Percentiles rank a stretch among this genome's conserved stretches.
phyloP scores from a whole-genome alignment of 2,888 invertebrate genomes.

The Lapara coniferarum region DNA sequence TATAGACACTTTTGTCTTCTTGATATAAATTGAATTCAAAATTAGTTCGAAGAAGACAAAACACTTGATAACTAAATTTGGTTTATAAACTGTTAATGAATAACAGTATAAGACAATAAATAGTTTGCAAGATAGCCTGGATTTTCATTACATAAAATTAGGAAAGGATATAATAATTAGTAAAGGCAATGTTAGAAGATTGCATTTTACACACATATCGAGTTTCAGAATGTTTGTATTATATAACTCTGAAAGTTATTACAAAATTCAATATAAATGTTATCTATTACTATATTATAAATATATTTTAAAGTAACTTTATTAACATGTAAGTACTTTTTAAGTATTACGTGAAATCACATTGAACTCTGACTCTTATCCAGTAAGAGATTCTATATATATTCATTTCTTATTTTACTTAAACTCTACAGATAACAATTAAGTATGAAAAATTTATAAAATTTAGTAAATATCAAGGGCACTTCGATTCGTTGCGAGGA shows the following conservation, averaged over 20 bases:
- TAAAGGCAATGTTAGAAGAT: too few species aligned
- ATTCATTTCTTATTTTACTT: slow-evolving; percentile 6
- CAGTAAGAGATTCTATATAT: slow-evolving; percentile 13
- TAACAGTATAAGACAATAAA: too few species aligned
- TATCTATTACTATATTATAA: neutral
- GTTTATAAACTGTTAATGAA: too few species aligned
- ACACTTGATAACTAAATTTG: too few species aligned
- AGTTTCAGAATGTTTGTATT: neutral
- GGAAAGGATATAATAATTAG: too few species aligned
- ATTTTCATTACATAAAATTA: too few species aligned
- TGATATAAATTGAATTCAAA: too few species aligned
- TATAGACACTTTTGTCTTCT: too few species aligned
- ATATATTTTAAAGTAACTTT: slow-evolving; percentile 18
- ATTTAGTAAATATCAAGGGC: neutral
- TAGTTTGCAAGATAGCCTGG: too few species aligned
- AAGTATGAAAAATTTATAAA: neutral
- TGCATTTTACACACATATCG: too few species aligned
- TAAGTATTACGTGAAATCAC: slow-evolving; percentile 22
- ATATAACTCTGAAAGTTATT: slow-evolving; percentile 16
- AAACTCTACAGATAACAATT: neutral
- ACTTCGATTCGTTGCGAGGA: slow-evolving; percentile 14
- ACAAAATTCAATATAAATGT: slow-evolving; percentile 4
- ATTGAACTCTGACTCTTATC: neutral
- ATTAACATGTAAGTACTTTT: slow-evolving; percentile 27
- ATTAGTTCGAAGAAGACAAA: too few species aligned